Evolutionary conservation across 2,888 invertebrate genomes (phyloP), one percentile per base, ranked within the genome.

Genomic region (Lordiphosa fenestrarum): DNA sequence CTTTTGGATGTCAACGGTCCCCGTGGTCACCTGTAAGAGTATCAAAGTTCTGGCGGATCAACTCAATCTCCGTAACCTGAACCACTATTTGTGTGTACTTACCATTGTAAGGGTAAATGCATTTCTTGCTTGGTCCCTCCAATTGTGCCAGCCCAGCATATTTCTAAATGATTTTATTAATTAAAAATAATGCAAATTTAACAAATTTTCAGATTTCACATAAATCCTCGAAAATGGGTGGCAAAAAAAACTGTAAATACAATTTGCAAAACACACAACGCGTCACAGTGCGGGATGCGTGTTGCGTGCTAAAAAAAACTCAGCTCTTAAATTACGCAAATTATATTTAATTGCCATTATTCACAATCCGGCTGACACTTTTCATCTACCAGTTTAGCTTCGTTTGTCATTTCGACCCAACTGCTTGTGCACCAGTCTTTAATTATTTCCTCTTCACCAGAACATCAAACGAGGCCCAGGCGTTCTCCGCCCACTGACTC

Each of bases 131-230:
- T 21, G 6, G 13, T 7, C 35, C 37, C 36, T 35, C 53, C 15
- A 21, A 23, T 38, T 25, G 46, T 69, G 73, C 73, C 57, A 66
- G 75, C 19, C 55, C 46, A 77, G 82, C 75, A 66, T 19, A 59
- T 59, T 73, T 82, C 75, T 78, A 76, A 81, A 78, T 76, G 82
- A 41, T 67, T 76, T 75, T 82, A 74, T 77, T 76, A 78, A 77
- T 76, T 83, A 80, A 73, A 73, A 77, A 78, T 83, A 59, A 53
- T 70, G 81, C 78, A 64, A 68, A 72, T 70, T 80, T 73, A 73
- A 73, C 77, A 80, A 70, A 80, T 81, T 78, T 73, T 23, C 53
- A 77, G 77, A 81, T 69, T 61, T 55, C 50, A 56, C 60, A 71
- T 63, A 59, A 57, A 63, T 55, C 54, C 39, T 19, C 15, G 39